A percentile compares a stretch with the other conserved stretches of the same genome.
Evolutionary conservation across 2,113 vertebrate genomes (phyloP).

Genomic region (Labeo rohita): DNA sequence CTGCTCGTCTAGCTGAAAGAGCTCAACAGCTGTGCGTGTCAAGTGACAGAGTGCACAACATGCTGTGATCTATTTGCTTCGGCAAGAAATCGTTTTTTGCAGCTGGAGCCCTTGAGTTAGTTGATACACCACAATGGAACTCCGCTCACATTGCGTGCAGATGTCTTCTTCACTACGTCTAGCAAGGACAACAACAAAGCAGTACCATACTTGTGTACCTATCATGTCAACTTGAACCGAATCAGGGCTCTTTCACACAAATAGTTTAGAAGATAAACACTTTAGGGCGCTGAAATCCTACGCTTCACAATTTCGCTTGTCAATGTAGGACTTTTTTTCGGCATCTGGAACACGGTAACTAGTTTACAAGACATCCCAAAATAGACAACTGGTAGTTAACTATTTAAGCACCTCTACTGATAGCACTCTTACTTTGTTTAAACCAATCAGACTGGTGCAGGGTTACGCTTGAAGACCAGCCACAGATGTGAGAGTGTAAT

Average conservation of each 20-base stretch:
- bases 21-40: constrained; percentile 65
- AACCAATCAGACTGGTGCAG: constrained; percentile 27
- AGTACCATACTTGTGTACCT: constrained; percentile 38
- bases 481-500: constrained; percentile 33
- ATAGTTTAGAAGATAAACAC: constrained; percentile 56
- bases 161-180: constrained; percentile 63
- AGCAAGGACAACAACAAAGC: constrained; percentile 46
- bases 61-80: constrained; percentile 67
- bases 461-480: neutral
- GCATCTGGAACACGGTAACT: constrained; percentile 51
- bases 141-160: constrained; percentile 53
- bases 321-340: constrained; percentile 37
- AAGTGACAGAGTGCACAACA: constrained; percentile 68
- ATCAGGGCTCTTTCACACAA: constrained; percentile 49
- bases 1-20: constrained; percentile 61
- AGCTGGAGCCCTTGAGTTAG: constrained; percentile 53
- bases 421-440: constrained; percentile 24
- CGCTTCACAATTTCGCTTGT: constrained; percentile 42
- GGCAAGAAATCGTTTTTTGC: constrained; percentile 66
- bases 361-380: constrained; percentile 48
- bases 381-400: constrained; percentile 56
- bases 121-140: constrained; percentile 58
- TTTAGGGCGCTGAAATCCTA: constrained; percentile 14
- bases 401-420: constrained; percentile 38
- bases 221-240: constrained; percentile 41